These are phyloP conservation scores for Phyllopteryx taeniolatus DNA, from an alignment of 2,113 vertebrate genomes.

Conservation along the genomic window DNA sequence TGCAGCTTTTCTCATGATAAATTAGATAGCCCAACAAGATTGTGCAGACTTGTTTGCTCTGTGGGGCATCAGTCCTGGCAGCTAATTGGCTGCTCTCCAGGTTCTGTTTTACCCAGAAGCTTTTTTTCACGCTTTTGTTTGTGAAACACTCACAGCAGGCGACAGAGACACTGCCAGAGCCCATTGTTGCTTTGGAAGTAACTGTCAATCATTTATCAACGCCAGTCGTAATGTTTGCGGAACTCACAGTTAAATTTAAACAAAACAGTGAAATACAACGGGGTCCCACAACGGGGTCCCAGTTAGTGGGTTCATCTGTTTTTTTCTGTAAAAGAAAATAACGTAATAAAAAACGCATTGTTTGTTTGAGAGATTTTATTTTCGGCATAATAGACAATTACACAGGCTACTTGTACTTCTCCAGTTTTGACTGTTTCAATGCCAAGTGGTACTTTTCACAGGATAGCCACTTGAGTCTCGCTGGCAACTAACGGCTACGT, in stretches of 20 bases:
- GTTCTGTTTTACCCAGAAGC: constrained; percentile 22
- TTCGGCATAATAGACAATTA: not conserved
- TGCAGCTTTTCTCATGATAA: constrained; percentile 14
- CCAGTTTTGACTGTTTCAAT: not conserved
- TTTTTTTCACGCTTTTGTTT: constrained; percentile 30
- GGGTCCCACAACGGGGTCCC: not conserved
- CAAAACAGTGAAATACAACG: not conserved
- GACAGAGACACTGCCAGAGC: constrained; percentile 25
- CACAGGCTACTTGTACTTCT: not conserved
- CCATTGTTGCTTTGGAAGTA: constrained; percentile 17
- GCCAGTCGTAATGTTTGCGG: not conserved
- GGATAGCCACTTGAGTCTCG: not conserved
- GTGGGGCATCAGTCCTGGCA: constrained; percentile 20
- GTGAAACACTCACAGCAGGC: constrained; percentile 30
- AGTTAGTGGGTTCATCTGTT: not conserved
- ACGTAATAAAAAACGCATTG: no score
- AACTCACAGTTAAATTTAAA: not conserved
- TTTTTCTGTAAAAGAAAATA: not conserved
- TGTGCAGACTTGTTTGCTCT: constrained; percentile 1
- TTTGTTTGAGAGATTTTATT: no score
- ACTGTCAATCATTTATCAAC: constrained; percentile 20
- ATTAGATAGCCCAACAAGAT: constrained; percentile 24
- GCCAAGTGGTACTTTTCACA: not conserved
- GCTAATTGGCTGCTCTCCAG: constrained; percentile 41
- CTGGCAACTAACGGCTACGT: not conserved